A percentile compares a stretch with the other conserved stretches of the same genome.
Evolutionary conservation across 2,113 vertebrate species (phyloP).

Genomic region (Polypterus bichir): DNA sequence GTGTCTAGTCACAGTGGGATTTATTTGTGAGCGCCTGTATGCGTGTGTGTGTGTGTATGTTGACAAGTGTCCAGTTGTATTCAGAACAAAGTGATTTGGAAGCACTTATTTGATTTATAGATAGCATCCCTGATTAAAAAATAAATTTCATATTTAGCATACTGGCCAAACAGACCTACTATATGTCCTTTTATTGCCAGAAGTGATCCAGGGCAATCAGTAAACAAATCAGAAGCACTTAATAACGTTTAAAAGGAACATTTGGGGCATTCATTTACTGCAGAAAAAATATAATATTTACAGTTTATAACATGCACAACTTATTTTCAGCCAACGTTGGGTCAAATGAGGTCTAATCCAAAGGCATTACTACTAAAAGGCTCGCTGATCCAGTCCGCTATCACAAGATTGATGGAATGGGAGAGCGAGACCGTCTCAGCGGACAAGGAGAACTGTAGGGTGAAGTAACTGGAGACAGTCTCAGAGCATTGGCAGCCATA

Average conservation of each 20-base stretch:
- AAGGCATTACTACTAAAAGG: constrained; percentile 26
- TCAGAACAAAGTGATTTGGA: constrained; percentile 62
- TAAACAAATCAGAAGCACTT: constrained; percentile 33
- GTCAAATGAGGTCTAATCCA: too few species aligned
- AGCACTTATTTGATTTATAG: constrained; percentile 50
- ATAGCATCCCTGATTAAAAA: constrained; percentile 65
- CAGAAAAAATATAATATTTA: constrained; percentile 26
- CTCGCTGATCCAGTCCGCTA: constrained; percentile 39
- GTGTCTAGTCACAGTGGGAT: too few species aligned
- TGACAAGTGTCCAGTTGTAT: constrained; percentile 52
- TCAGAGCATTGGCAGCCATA: constrained; percentile 77
- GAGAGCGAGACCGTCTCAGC: constrained; percentile 78
- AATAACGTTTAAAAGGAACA: constrained; percentile 33
- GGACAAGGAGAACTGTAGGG: constrained; percentile 87
- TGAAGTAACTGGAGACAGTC: constrained; percentile 85
- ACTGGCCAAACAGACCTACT: constrained; percentile 57
- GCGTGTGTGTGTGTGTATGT: constrained; percentile 10
- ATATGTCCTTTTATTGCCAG: constrained; percentile 62
- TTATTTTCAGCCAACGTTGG: constrained; percentile 29
- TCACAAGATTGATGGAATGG: constrained; percentile 89
- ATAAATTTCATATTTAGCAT: constrained; percentile 45
- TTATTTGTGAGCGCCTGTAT: too few species aligned
- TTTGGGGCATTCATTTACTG: too few species aligned
- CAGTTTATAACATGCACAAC: constrained; percentile 45
- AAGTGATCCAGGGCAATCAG: constrained; percentile 36